Evolutionary conservation across 2,888 invertebrate genomes (phyloP).

Genomic region (Tipula confusa): DNA sequence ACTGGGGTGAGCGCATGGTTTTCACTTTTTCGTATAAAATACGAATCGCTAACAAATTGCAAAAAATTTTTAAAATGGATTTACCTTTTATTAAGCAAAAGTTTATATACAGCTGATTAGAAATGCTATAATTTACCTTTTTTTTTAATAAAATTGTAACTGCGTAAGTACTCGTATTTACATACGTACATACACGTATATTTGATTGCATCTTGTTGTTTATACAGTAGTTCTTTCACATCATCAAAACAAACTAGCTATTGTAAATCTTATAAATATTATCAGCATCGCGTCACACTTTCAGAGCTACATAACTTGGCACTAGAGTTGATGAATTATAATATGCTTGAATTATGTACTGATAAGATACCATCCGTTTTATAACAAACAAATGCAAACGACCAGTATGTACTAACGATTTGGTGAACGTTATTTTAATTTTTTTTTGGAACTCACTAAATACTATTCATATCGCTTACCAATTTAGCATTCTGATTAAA

Average conservation of each 20-base stretch:
- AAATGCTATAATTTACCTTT: no score
- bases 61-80: neutral
- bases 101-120: no score
- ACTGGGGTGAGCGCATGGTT: no score
- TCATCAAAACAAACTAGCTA: neutral
- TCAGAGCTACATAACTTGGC: neutral
- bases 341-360: neutral
- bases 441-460: neutral
- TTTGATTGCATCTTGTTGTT: neutral
- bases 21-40: no score
- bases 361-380: neutral
- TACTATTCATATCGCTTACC: neutral
- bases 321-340: neutral
- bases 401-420: neutral
- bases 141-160: neutral
- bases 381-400: neutral
- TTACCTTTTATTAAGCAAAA: neutral
- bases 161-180: neutral
- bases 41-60: no score
- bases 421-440: no score
- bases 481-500: neutral
- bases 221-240: neutral
- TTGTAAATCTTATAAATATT: neutral
- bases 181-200: neutral
- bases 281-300: neutral